Percentiles rank a stretch among this genome's conserved stretches.
These are phyloP conservation scores for Chaunax sp. DNA, from an alignment of 2,797 vertebrate species.

Conservation along the genomic window DNA sequence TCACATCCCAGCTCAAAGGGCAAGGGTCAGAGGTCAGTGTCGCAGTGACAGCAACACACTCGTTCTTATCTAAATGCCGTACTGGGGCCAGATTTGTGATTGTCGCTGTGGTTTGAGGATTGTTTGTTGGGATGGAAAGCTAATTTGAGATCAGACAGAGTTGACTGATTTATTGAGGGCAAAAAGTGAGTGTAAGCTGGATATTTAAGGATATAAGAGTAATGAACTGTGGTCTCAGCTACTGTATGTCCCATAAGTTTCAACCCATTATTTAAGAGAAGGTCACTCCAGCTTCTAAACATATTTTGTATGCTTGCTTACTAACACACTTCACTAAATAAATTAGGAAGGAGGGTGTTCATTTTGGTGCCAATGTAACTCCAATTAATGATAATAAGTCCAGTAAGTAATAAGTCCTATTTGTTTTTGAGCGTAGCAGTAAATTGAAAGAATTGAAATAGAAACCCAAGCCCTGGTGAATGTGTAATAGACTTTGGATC, in stretches of 20 bases:
- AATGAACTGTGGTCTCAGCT: conserved; percentile 34
- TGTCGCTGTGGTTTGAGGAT: conserved; percentile 18
- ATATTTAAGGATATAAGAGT: conserved; percentile 46
- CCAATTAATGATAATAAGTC: background rate
- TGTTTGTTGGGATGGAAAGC: conserved; percentile 19
- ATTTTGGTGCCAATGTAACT: conserved; percentile 48
- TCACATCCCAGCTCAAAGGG: conserved; percentile 50
- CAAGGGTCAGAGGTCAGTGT: conserved; percentile 56
- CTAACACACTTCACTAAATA: conserved; percentile 54
- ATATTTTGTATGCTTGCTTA: conserved; percentile 45
- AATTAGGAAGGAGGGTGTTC: conserved; percentile 53
- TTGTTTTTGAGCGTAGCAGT: conserved; percentile 47
- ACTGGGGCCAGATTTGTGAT: conserved; percentile 44
- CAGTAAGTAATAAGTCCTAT: conserved; percentile 50
- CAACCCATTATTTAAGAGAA: conserved; percentile 26
- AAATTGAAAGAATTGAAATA: conserved; percentile 63
- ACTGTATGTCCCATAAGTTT: conserved; percentile 16
- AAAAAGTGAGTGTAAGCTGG: conserved; percentile 61
- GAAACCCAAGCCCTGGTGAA: conserved; percentile 48
- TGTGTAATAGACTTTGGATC: conserved; percentile 59
- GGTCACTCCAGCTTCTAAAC: conserved; percentile 52
- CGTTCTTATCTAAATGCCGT: conserved; percentile 45
- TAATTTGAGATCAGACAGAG: conserved; percentile 62
- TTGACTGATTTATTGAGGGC: conserved; percentile 51
- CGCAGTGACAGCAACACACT: conserved; percentile 15